phyloP scores from a whole-genome alignment of 2,797 vertebrate genomes.

The Euphonia xanthogaster region DNA sequence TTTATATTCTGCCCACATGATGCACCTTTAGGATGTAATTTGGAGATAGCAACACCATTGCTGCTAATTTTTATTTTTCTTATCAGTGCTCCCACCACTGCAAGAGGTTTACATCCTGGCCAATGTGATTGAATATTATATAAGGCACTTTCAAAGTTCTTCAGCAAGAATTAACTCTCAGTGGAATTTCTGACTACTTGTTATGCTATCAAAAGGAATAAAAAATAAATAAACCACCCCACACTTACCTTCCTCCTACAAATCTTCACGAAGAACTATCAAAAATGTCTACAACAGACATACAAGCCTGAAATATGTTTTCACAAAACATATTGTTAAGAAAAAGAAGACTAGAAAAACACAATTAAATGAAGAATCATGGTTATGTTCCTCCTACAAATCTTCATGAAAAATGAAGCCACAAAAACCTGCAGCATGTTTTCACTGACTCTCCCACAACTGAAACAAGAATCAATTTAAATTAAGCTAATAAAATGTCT shows the following conservation, averaged over 20 bases:
- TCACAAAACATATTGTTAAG: not conserved
- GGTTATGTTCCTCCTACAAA: not conserved
- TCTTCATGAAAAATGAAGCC: not conserved
- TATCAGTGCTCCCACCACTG: not conserved
- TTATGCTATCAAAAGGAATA: not conserved
- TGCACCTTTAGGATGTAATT: conserved; percentile 44
- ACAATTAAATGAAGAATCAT: not conserved
- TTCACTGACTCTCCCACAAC: not conserved
- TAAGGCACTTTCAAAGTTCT: not conserved
- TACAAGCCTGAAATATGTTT: not conserved
- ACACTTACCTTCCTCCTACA: not conserved
- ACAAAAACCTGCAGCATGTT: not conserved
- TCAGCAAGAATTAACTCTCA: not conserved
- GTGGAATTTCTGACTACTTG: not conserved
- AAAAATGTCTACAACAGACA: not conserved
- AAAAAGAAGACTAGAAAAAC: not conserved
- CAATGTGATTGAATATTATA: not conserved
- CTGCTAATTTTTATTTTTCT: conserved; percentile 37
- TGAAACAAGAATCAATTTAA: not conserved
- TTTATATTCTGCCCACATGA: not conserved
- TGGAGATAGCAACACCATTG: not conserved
- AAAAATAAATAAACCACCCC: not conserved
- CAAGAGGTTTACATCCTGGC: not conserved
- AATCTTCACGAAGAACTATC: not conserved
- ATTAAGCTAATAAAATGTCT: not conserved